Evolutionary conservation across 2,888 invertebrate genomes (phyloP), one percentile per base, ranked within the genome.

Genomic region (Eupithecia vulgata): DNA sequence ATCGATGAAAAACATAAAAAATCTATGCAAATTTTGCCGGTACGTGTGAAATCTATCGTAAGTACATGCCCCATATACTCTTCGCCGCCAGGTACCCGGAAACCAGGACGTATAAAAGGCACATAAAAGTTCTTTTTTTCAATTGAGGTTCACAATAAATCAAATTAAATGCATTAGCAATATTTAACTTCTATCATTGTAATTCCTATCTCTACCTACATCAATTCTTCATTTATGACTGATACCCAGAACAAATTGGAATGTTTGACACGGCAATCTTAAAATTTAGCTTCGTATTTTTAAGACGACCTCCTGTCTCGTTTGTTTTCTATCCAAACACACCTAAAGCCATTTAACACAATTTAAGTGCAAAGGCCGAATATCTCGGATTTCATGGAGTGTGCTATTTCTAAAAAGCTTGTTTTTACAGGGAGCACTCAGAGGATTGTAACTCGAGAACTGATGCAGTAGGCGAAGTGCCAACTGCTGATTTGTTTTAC

Each of bases 331-430:
- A 87, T 87, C 84, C 73, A 91, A 91, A 91, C 91, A 87, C 88
- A 92, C 90, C 91, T 89, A 89, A 91, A 88, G 89, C 89, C 90
- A 91, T 94, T 92, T 90, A 91, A 87, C 81, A 91, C 90, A 90
- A 86, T 90, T 90, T 87, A 85, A 88, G 92, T 84, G 92, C 90
- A 92, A 90, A 93, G 92, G 92, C 90, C 90, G 89, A 80, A 72
- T 76, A 81, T 81, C 73, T 94, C 90, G 74, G 74, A 84, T 93
- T 92, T 82, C 92, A 85, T 86, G 81, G 79, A 82, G 81, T 83
- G 88, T 88, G 91, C 92, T 92, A 92, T 94, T 94, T 94, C 92
- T 90, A 93, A 94, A 93, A 91, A 90, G 90, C 90, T 87, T 94
- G 93, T 94, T 94, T 93, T 94, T 88, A 83, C 90, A 93, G 86